Evolutionary conservation across 2,888 invertebrate genomes (phyloP).

Genomic region (Schrankia costaestrigalis): DNA sequence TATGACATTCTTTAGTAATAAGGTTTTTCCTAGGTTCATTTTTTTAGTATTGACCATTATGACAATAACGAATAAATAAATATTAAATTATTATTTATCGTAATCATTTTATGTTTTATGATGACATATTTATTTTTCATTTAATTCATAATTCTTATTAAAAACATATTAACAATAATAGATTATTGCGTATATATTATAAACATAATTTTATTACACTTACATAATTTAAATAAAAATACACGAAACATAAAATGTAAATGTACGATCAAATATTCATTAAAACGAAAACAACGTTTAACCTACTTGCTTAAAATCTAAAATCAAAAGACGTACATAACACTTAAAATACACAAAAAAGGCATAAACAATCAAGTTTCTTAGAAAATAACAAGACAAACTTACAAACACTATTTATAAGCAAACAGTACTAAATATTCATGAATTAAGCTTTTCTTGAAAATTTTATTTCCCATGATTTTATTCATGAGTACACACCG

Average conservation of each 20-base stretch:
- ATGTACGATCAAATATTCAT: slow-evolving; percentile 5
- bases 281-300: slow-evolving; percentile 3
- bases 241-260: slow-evolving; percentile 6
- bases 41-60: too few relatives aligned
- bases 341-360: slow-evolving; percentile 12
- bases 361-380: slow-evolving; percentile 16
- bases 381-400: slow-evolving; percentile 21
- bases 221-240: slow-evolving; percentile 4
- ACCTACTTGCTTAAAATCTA: slow-evolving; percentile 3
- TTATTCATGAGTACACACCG: slow-evolving; percentile 26
- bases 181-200: neutral
- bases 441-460: slow-evolving; percentile 25
- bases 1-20: too few relatives aligned
- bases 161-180: neutral
- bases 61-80: too few relatives aligned
- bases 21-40: too few relatives aligned
- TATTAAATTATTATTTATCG: too few relatives aligned
- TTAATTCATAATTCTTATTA: neutral
- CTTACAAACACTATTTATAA: slow-evolving; percentile 28
- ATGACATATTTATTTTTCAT: too few relatives aligned
- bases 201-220: slow-evolving; percentile 4
- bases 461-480: slow-evolving; percentile 27
- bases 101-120: too few relatives aligned
- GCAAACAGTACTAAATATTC: slow-evolving; percentile 32
- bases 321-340: neutral